phyloP scores from a whole-genome alignment of 1,140 invertebrate genomes.

The Neodiprion fabricii region DNA sequence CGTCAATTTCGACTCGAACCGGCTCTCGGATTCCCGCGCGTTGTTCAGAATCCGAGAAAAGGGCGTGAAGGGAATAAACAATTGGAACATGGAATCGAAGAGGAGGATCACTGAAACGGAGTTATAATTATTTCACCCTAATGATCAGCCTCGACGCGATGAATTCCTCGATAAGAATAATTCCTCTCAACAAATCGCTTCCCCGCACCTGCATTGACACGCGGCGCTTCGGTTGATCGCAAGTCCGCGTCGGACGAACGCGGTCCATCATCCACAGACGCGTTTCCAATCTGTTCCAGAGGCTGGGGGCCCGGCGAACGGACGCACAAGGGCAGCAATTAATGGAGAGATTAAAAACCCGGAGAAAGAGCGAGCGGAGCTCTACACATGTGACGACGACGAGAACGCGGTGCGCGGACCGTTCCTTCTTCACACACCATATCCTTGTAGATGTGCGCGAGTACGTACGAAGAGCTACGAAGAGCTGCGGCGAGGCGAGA shows the following conservation, averaged over 20 bases:
- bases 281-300: constrained; percentile 29
- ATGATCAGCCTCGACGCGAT: neutral
- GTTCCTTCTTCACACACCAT: neutral
- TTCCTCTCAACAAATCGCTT: constrained; percentile 5
- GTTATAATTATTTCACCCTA: constrained; percentile 10
- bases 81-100: neutral
- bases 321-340: constrained; percentile 33
- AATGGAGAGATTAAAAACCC: constrained; percentile 42
- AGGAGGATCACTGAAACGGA: neutral
- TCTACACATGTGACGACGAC: neutral
- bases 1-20: too few species aligned
- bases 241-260: constrained; percentile 9
- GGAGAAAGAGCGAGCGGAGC: constrained; percentile 21
- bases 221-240: neutral
- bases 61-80: neutral
- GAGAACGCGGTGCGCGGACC: constrained; percentile 22
- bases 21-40: too few species aligned
- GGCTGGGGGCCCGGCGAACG: constrained; percentile 10
- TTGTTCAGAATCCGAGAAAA: neutral
- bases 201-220: neutral
- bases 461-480: constrained; percentile 1
- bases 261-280: constrained; percentile 30
- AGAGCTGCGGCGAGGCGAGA: neutral
- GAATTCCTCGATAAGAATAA: neutral
- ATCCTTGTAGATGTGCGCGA: neutral